Percentiles rank a stretch among this genome's conserved stretches.
Evolutionary conservation across 2,888 invertebrate species (phyloP).

Genomic region (Chymomyza procnemis): DNA sequence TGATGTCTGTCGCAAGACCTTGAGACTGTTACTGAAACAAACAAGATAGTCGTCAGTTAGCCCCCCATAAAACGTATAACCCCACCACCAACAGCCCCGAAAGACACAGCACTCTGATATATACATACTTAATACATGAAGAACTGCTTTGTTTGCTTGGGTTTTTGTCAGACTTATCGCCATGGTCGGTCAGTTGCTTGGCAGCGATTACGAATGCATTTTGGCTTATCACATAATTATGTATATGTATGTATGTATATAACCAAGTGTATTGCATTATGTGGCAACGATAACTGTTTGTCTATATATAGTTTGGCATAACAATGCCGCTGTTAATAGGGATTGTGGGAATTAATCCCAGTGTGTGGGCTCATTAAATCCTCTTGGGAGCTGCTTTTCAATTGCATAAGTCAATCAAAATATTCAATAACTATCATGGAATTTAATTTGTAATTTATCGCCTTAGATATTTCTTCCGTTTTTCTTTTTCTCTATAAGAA

Average conservation of each 20-base stretch:
- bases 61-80: neutral
- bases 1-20: constrained; percentile 49
- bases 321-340: too few relatives aligned
- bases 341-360: too few relatives aligned
- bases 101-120: neutral
- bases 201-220: constrained; percentile 37
- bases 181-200: constrained; percentile 4
- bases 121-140: neutral
- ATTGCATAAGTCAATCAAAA: too few relatives aligned
- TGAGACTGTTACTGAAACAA: constrained; percentile 38
- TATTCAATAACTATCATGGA: too few relatives aligned
- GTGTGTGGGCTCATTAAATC: too few relatives aligned
- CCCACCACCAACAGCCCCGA: constrained; percentile 9
- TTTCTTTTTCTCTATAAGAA: too few relatives aligned
- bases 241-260: constrained; percentile 12
- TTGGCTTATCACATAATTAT: constrained; percentile 34
- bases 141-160: neutral
- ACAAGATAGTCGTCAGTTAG: neutral
- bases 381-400: too few relatives aligned
- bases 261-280: neutral
- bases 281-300: too few relatives aligned
- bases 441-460: too few relatives aligned
- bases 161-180: neutral
- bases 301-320: too few relatives aligned
- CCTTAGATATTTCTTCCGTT: too few relatives aligned